Evolutionary conservation across 1,140 invertebrate genomes (phyloP).

Genomic region (Pentalonia nigronervosa): DNA sequence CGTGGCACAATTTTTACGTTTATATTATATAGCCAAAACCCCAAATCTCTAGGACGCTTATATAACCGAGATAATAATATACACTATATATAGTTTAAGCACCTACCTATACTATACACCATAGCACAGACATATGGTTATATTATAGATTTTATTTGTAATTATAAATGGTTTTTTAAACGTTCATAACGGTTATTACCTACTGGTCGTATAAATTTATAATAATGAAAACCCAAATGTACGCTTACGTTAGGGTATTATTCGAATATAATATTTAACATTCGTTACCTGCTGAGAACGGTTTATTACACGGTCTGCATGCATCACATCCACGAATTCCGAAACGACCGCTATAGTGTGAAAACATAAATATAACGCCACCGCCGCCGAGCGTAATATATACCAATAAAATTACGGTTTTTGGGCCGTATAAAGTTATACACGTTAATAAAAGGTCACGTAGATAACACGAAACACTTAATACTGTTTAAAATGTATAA

Average conservation of each 20-base stretch:
- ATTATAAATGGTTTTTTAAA: slow-evolving; percentile 23
- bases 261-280: background rate
- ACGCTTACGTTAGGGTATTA: background rate
- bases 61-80: background rate
- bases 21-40: background rate
- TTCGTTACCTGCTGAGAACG: background rate
- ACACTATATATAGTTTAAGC: background rate
- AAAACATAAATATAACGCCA: background rate
- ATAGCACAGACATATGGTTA: too few relatives aligned
- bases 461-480: background rate
- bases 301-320: background rate
- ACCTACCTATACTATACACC: too few relatives aligned
- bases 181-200: background rate
- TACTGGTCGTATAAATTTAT: background rate
- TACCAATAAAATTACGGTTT: background rate
- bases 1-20: background rate
- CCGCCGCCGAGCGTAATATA: background rate
- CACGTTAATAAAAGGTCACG: background rate
- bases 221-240: background rate
- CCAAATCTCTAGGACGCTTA: background rate
- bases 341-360: background rate
- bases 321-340: background rate
- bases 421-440: background rate
- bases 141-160: background rate
- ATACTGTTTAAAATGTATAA: background rate